A percentile compares a stretch with the other conserved stretches of the same genome.
Conservation (phyloP, 1,140 invertebrate species). For the Neodiprion virginianus region DNA sequence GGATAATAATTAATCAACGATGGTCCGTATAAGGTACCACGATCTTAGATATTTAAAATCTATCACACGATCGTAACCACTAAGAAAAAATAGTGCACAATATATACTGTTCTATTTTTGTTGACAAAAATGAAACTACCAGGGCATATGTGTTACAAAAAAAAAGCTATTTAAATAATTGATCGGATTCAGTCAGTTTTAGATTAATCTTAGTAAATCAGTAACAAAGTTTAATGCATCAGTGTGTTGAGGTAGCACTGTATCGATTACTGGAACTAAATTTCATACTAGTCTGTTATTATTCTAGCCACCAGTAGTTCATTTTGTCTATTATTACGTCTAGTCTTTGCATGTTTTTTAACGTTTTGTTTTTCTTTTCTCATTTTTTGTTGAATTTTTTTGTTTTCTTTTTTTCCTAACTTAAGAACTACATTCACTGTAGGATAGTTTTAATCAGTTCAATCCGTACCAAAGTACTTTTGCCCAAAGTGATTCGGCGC, state of each 20-base stretch:
- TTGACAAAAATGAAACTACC: not conserved
- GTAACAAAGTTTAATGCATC: not conserved
- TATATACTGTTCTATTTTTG: not conserved
- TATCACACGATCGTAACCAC: not conserved
- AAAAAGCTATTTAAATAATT: not conserved
- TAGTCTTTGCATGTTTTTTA: not conserved
- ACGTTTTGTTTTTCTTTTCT: not conserved
- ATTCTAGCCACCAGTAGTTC: conserved; percentile 1
- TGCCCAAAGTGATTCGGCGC: conserved; percentile 98
- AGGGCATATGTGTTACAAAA: not conserved
- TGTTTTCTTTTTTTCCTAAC: not conserved
- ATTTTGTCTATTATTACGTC: not conserved
- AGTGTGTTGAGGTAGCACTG: not conserved
- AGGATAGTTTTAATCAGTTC: conserved; percentile 52
- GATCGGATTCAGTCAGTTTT: not conserved
- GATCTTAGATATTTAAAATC: not conserved
- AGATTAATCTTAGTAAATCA: not conserved
- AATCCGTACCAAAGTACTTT: conserved; percentile 99
- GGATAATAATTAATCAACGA: conserved; percentile 2
- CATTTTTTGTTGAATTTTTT: not conserved
- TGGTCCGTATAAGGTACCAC: not conserved
- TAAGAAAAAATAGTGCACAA: not conserved
- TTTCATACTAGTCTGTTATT: not conserved
- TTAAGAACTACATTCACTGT: not conserved
- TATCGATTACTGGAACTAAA: not conserved